Conservation (phyloP, 2,888 invertebrate genomes). For the Coelinius sp. region DNA sequence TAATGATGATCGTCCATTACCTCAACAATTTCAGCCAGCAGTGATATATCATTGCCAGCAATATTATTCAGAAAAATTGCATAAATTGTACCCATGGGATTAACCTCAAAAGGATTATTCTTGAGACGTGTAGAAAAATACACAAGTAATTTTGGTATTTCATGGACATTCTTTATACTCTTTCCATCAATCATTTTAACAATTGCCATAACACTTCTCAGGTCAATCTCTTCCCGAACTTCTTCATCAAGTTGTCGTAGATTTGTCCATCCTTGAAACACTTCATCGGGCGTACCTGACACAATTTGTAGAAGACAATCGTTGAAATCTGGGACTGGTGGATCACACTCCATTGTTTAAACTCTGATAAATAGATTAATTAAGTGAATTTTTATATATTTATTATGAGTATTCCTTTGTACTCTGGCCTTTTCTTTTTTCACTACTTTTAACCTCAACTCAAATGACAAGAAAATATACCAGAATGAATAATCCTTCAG, state of each 20-base stretch:
- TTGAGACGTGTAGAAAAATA: conserved; percentile 60
- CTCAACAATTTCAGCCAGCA: conserved; percentile 52
- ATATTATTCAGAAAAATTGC: conserved; percentile 53
- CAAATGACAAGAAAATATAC: conserved; percentile 2
- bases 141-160: conserved; percentile 56
- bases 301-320: conserved; percentile 39
- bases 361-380: background rate
- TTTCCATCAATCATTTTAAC: conserved; percentile 32
- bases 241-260: conserved; percentile 38
- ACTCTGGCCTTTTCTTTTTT: background rate
- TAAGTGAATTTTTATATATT: background rate
- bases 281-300: conserved; percentile 37
- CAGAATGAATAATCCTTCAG: background rate
- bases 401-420: background rate
- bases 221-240: conserved; percentile 19
- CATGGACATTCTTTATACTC: conserved; percentile 50
- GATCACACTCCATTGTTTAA: conserved; percentile 44
- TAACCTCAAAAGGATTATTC: conserved; percentile 46
- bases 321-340: conserved; percentile 37
- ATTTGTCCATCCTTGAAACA: conserved; percentile 41
- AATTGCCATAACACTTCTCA: conserved; percentile 33
- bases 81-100: conserved; percentile 53
- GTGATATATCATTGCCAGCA: conserved; percentile 49
- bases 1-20: conserved; percentile 46
- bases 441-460: conserved; percentile 13